These are phyloP conservation scores for Actinopyga echinites DNA, from an alignment of 53 echinoderm and acorn worm species.

Conservation along the genomic window DNA sequence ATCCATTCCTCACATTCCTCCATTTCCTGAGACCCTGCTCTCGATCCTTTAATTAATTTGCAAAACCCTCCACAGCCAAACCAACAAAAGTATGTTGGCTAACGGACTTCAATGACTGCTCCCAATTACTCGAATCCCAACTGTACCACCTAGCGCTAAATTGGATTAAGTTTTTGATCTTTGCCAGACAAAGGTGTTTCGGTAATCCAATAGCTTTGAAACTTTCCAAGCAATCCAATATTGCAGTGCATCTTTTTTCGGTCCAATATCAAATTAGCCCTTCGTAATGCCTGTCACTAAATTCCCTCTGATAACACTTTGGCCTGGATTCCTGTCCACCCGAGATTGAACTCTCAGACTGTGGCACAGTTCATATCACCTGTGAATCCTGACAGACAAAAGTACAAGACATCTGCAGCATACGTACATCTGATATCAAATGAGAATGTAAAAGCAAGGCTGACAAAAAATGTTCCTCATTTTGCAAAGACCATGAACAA, in stretches of 20 bases:
- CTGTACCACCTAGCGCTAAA: background rate
- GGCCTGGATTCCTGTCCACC: background rate
- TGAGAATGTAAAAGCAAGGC: too few species aligned
- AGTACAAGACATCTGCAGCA: too few species aligned
- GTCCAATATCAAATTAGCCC: background rate
- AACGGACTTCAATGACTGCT: slow-evolving; percentile 27
- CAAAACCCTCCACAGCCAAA: background rate
- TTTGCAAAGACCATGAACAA: too few species aligned
- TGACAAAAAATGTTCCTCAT: too few species aligned
- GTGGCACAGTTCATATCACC: too few species aligned
- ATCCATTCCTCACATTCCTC: background rate
- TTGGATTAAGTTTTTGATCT: slow-evolving; percentile 18
- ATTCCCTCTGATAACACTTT: background rate
- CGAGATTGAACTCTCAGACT: too few species aligned
- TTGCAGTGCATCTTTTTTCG: background rate
- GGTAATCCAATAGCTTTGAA: slow-evolving; percentile 8
- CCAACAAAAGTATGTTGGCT: slow-evolving; percentile 13
- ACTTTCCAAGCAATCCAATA: slow-evolving; percentile 25
- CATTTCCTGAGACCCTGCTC: background rate
- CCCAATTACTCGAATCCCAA: background rate
- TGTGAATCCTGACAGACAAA: too few species aligned
- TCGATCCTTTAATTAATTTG: slow-evolving; percentile 33
- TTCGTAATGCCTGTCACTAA: background rate
- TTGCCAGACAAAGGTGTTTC: slow-evolving; percentile 22
- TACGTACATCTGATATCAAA: too few species aligned